These are phyloP conservation scores for Eurytoma adleriae DNA, from an alignment of 2,888 invertebrate genomes.

Conservation along the genomic window DNA sequence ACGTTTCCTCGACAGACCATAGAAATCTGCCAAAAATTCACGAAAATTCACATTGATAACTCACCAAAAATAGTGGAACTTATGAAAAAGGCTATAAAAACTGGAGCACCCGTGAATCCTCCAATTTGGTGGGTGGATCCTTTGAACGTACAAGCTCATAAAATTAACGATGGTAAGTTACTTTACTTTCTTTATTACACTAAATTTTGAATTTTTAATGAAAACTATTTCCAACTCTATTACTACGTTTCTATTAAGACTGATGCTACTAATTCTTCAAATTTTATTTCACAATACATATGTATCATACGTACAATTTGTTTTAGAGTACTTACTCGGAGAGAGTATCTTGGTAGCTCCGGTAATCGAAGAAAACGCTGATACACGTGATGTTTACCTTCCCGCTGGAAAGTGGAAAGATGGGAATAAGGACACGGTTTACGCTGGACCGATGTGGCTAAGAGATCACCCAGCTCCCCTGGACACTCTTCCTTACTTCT, in stretches of 20 bases:
- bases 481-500: constrained; percentile 84
- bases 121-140: constrained; percentile 93
- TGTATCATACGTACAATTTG: constrained; percentile 6
- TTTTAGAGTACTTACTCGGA: constrained; percentile 87
- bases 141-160: constrained; percentile 79
- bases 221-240: no score
- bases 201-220: neutral
- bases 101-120: constrained; percentile 85
- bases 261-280: neutral
- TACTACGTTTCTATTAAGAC: no score
- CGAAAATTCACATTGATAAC: constrained; percentile 81
- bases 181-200: constrained; percentile 3
- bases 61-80: constrained; percentile 81
- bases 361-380: constrained; percentile 81
- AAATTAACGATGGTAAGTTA: constrained; percentile 74
- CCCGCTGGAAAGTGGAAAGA: constrained; percentile 87
- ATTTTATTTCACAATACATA: neutral
- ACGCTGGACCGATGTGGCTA: constrained; percentile 81
- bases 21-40: constrained; percentile 81
- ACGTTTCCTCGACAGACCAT: constrained; percentile 77
- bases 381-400: constrained; percentile 84
- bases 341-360: constrained; percentile 88
- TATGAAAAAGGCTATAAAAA: constrained; percentile 79
- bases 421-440: constrained; percentile 72
- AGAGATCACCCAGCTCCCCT: constrained; percentile 82